Percentiles rank a stretch among this genome's conserved stretches.
These are phyloP conservation scores for Sternotherus odoratus DNA, from an alignment of 2,797 vertebrate genomes.

Conservation along the genomic window DNA sequence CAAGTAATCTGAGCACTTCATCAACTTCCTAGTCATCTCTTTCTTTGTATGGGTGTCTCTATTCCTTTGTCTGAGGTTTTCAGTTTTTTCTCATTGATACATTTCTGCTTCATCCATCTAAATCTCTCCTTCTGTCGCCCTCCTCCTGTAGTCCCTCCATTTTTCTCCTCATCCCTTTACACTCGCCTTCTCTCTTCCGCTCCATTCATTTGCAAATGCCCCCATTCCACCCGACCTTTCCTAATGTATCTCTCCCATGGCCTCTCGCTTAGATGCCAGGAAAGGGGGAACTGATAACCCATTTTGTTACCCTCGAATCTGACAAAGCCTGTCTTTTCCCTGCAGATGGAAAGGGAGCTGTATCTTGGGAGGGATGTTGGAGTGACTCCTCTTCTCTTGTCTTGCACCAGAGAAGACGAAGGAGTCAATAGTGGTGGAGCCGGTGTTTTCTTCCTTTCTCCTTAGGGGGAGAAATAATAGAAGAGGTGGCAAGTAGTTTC, in stretches of 20 bases:
- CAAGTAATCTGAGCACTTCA: conserved; percentile 56
- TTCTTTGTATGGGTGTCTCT: background rate
- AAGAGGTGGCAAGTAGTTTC: background rate
- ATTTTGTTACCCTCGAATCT: background rate
- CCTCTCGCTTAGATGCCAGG: background rate
- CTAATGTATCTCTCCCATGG: background rate
- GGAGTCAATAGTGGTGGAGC: background rate
- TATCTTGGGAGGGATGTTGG: background rate
- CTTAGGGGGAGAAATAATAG: background rate
- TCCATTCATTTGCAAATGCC: background rate
- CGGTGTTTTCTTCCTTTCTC: background rate
- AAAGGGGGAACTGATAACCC: background rate
- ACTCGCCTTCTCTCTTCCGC: background rate
- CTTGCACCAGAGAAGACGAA: background rate
- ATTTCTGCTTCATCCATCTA: background rate
- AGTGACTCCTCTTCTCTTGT: background rate
- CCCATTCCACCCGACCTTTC: background rate
- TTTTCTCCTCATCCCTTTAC: conserved; percentile 14
- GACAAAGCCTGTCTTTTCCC: background rate
- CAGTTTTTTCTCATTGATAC: background rate
- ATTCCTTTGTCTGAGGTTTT: background rate
- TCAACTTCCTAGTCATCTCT: conserved; percentile 55
- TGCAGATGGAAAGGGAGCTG: background rate
- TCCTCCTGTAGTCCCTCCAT: background rate
- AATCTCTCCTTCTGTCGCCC: background rate